Evolutionary conservation across 1,140 invertebrate species (phyloP), one percentile per base, ranked within the genome.

Genomic region (Drosophila jambulina): DNA sequence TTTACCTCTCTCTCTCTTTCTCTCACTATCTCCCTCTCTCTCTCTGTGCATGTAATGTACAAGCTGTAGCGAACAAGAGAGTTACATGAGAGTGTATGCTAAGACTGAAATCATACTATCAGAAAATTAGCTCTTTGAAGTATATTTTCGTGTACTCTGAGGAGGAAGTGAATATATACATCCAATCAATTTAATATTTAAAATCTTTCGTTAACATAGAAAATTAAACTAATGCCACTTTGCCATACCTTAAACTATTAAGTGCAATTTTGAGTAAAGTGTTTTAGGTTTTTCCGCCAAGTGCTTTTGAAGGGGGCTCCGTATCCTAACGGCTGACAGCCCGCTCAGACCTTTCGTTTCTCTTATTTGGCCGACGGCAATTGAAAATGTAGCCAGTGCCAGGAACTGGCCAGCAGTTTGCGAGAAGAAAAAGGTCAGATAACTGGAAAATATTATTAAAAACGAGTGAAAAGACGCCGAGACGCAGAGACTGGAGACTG

Each of bases 361-460:
- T 32, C 49, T 48, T 34, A 61, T 46, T 59, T 80, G 76, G 64
- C 80, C 80, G 71, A 54, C 42, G 62, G 81, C 70, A 32, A 63
- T 70, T 60, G 48, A 63, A 74, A 78, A 63, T 70, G 63, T 58
- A 34, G 53, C 84, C 76, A 61, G 57, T 45, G 59, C 69, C 76
- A 38, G 60, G 57, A 69, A 80, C 27, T 72, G 69, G 67, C 67
- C 67, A 72, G 48, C 70, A 60, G 69, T 71, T 58, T 56, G 53
- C 69, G 68, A 65, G 61, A 75, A 87, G 84, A 91, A 88, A 88
- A 90, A 88, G 85, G 85, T 88, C 85, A 88, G 85, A 90, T 90
- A 88, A 79, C 85, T 88, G 85, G 86, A 85, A 88, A 88, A 88
- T 90, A 91, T 85, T 90, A 88, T 88, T 91, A 88, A 88, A 85